Conservation (phyloP, 2,888 invertebrate genomes). For the Panzeria rudis region DNA sequence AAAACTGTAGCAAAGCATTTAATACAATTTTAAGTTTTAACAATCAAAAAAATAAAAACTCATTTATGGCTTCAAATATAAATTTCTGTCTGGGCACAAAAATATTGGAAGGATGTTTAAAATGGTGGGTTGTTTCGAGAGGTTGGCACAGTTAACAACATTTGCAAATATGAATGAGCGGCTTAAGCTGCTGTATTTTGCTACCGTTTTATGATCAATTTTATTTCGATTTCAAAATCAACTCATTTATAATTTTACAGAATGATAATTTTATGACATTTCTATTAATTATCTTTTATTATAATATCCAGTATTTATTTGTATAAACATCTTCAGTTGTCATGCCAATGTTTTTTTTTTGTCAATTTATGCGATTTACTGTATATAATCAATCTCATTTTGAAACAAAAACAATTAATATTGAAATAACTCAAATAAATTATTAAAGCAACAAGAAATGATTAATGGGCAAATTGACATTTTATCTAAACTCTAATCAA, state of each 20-base stretch:
- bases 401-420: neutral
- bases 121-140: constrained; percentile 68
- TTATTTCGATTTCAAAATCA: constrained; percentile 30
- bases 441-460: constrained; percentile 46
- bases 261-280: constrained; percentile 25
- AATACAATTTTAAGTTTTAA: constrained; percentile 33
- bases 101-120: constrained; percentile 15
- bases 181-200: constrained; percentile 65
- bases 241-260: constrained; percentile 18
- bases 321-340: constrained; percentile 5
- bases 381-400: constrained; percentile 39
- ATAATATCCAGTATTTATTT: neutral
- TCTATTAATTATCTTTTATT: constrained; percentile 16
- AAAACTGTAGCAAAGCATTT: constrained; percentile 13
- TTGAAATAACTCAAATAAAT: constrained; percentile 8
- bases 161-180: constrained; percentile 59
- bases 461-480: constrained; percentile 68
- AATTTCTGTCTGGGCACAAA: neutral
- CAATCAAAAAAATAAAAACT: neutral
- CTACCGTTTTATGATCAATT: constrained; percentile 55
- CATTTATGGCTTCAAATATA: constrained; percentile 16
- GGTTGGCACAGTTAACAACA: constrained; percentile 72
- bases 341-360: constrained; percentile 50
- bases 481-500: constrained; percentile 62
- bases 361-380: constrained; percentile 31